phyloP scores from a whole-genome alignment of 1,140 invertebrate genomes.

The Heliconius congener region DNA sequence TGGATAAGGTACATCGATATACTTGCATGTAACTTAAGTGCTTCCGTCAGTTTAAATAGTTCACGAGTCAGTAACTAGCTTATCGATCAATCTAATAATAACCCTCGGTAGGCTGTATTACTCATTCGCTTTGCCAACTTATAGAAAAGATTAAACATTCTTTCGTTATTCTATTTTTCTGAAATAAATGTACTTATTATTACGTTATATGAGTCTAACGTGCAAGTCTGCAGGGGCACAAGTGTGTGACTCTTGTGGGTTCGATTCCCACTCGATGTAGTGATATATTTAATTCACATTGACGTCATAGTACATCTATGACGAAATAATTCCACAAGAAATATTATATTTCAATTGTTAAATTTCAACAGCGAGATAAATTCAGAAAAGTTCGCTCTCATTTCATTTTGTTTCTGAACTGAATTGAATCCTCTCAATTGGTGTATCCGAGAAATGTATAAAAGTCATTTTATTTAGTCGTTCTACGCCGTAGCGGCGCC shows the following conservation, averaged over 20 bases:
- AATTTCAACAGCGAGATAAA: background rate
- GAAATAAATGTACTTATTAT: background rate
- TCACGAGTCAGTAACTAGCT: background rate
- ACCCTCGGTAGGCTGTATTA: slow-evolving; percentile 7
- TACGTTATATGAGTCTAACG: no score
- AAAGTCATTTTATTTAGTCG: slow-evolving; percentile 1
- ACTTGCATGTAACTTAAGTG: background rate
- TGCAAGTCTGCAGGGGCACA: no score
- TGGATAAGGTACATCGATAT: background rate
- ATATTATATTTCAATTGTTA: background rate
- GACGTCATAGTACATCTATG: background rate
- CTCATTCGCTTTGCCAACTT: background rate
- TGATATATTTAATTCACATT: no score
- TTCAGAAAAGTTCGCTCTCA: background rate
- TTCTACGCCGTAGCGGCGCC: background rate
- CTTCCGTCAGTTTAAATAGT: slow-evolving; percentile 10
- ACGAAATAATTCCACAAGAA: background rate
- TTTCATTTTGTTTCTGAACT: slow-evolving; percentile 6
- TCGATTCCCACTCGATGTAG: no score
- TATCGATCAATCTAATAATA: slow-evolving; percentile 44
- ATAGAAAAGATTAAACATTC: background rate
- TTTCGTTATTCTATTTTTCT: background rate
- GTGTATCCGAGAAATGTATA: background rate
- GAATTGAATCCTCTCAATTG: background rate
- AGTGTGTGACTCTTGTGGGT: no score